Conservation (phyloP, 2,888 invertebrate genomes). For the Rhamnusium bicolor region DNA sequence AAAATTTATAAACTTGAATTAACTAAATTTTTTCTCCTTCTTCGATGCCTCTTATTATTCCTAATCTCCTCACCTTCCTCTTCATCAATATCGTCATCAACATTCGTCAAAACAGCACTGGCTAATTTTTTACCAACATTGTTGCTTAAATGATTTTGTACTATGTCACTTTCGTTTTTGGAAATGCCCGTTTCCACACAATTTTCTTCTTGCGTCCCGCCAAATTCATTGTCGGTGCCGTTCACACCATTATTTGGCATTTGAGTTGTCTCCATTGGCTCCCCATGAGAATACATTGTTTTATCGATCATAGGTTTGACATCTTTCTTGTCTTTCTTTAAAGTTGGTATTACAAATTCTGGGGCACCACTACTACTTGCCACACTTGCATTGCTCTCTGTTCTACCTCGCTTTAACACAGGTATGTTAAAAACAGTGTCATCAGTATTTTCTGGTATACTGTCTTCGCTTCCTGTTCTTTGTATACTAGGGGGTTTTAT, state of each 20-base stretch:
- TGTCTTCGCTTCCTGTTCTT: slow-evolving; percentile 41
- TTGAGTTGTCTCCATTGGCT: slow-evolving; percentile 55
- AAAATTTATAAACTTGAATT: slow-evolving; percentile 34
- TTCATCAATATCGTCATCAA: slow-evolving; percentile 43
- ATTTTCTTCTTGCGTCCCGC: not conserved
- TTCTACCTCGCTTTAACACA: slow-evolving; percentile 28
- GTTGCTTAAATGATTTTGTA: slow-evolving; percentile 20
- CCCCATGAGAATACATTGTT: slow-evolving; percentile 55
- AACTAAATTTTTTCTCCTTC: slow-evolving; percentile 54
- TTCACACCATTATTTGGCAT: not conserved
- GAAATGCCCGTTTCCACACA: not conserved
- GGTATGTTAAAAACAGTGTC: slow-evolving; percentile 12
- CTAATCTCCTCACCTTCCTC: slow-evolving; percentile 43
- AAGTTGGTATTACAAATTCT: slow-evolving; percentile 52
- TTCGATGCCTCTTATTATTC: slow-evolving; percentile 50
- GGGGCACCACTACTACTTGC: not conserved
- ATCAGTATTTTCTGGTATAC: slow-evolving; percentile 33
- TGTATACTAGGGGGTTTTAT: slow-evolving; percentile 56
- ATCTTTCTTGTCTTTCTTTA: slow-evolving; percentile 45
- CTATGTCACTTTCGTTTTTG: slow-evolving; percentile 24
- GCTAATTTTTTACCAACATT: slow-evolving; percentile 8
- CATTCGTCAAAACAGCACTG: not conserved
- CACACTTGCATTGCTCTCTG: slow-evolving; percentile 37
- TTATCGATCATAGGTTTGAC: slow-evolving; percentile 46
- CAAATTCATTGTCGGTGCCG: slow-evolving; percentile 23